Conservation (phyloP, 2,888 invertebrate species). For the Dicyrtoma fusca region DNA sequence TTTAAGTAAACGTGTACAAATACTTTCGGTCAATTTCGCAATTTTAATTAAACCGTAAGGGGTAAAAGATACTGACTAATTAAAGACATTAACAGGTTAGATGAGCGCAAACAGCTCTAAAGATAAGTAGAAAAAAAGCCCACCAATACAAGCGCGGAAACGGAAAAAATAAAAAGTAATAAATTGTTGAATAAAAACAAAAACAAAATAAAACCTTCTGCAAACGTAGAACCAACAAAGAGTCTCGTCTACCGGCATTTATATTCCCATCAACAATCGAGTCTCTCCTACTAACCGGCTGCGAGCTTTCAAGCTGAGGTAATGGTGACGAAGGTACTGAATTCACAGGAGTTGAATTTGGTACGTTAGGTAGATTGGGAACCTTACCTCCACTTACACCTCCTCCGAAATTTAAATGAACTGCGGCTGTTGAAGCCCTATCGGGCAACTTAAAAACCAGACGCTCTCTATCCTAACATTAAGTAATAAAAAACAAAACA, state of each 20-base stretch:
- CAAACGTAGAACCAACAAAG: conserved; percentile 52
- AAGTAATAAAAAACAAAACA: conserved; percentile 39
- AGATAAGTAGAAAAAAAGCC: neutral
- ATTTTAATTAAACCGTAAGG: too few relatives aligned
- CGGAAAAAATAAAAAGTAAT: conserved; percentile 1
- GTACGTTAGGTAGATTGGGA: conserved; percentile 44
- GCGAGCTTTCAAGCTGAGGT: conserved; percentile 42
- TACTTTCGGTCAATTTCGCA: too few relatives aligned
- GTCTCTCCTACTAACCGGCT: conserved; percentile 32
- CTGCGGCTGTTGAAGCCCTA: conserved; percentile 47
- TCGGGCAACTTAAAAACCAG: conserved; percentile 52
- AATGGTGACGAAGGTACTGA: conserved; percentile 54
- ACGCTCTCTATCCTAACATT: conserved; percentile 54
- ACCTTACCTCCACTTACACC: conserved; percentile 28
- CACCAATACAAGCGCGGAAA: neutral
- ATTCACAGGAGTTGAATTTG: conserved; percentile 50
- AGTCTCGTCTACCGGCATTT: conserved; percentile 43
- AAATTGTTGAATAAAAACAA: conserved; percentile 23
- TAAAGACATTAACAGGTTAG: too few relatives aligned
- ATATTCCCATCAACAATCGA: conserved; percentile 26
- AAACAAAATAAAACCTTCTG: conserved; percentile 51
- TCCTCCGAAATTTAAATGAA: conserved; percentile 51
- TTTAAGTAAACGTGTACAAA: neutral
- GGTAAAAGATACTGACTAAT: too few relatives aligned
- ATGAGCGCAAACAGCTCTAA: too few relatives aligned